These are phyloP conservation scores for Marmota flaviventris DNA, from an alignment of 2,113 vertebrate species.

Conservation along the genomic window DNA sequence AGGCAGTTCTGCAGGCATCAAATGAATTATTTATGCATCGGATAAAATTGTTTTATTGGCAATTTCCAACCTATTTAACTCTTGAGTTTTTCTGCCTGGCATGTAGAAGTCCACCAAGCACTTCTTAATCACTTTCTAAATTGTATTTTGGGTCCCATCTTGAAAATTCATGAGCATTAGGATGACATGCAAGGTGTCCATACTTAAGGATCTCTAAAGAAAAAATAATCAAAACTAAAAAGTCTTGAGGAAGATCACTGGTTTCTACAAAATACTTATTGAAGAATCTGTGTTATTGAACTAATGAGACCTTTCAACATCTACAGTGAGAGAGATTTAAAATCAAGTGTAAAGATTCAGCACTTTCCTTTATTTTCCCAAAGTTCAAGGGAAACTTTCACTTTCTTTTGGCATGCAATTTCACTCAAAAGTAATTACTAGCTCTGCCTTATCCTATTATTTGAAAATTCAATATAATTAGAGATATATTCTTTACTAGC, in stretches of 20 bases:
- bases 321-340: slow-evolving; percentile 83
- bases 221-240: slow-evolving; percentile 54
- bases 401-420: slow-evolving; percentile 85
- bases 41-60: slow-evolving; percentile 65
- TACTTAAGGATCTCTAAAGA: not conserved
- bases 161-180: not conserved
- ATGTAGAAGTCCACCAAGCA: not conserved
- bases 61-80: slow-evolving; percentile 66
- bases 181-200: not conserved
- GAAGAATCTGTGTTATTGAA: slow-evolving; percentile 75
- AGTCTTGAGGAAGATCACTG: slow-evolving; percentile 67
- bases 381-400: slow-evolving; percentile 80
- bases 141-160: not conserved
- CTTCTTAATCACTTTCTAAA: slow-evolving; percentile 5
- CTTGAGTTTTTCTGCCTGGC: slow-evolving; percentile 58
- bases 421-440: slow-evolving; percentile 88
- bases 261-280: slow-evolving; percentile 77
- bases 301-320: slow-evolving; percentile 74
- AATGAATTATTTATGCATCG: slow-evolving; percentile 84
- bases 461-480: slow-evolving; percentile 90
- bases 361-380: slow-evolving; percentile 76
- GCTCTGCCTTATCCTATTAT: slow-evolving; percentile 84
- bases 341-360: slow-evolving; percentile 82
- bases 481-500: slow-evolving; percentile 88
- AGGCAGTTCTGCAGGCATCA: slow-evolving; percentile 43